Base-by-base conservation (phyloP, 1,140 invertebrate genomes). In the Aphelenchoides avenae region DNA sequence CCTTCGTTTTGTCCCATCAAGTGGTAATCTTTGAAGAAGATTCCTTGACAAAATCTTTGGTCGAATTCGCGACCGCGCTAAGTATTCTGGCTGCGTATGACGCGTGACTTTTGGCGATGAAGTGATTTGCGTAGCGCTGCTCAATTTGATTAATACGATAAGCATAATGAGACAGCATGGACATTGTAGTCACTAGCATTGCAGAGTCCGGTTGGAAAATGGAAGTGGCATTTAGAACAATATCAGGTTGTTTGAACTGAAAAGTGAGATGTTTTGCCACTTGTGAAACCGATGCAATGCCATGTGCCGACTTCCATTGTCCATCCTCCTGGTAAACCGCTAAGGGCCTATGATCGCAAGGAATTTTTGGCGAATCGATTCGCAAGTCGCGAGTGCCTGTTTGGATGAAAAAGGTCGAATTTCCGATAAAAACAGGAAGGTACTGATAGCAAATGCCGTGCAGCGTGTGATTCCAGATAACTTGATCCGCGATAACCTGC, bases 381-480 rank as follows among this genome's bases (percentile, higher is more conserved):
- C 6, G 31, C 6, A 54, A 30, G 11, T 54, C 52, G 0, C 24
- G 11, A 1, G 29, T 54, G 24, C 52, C 52, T 24, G 40, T 29
- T 1, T 31, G 11, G 0, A 24, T 49, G 11, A 54, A 54, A 2
- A 50, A n/a, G 0, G 24, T 54, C 1, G 13, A 15, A 0, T 24
- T 37, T 24, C 34, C 27, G n/a, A 47, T 20, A 13, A 22, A 24
- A 3, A 54, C 15, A 5, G 52, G 52, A 3, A 53, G 15, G 4
- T 33, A 15, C 1, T 27, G 15, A 9, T 31, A 54, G 20, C 52
- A 54, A 15, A 18, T 54, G 18, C 2, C 18, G 11, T 55, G 1
- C 6, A 50, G 20, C 24, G 36, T 47, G 3, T 50, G 48, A 1
- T 50, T 22, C 48, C 48, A 50, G 15, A 11, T 2, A 4, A 50